Base-by-base conservation (phyloP, 2,797 vertebrate species). In the Sebastes hubbsi region DNA sequence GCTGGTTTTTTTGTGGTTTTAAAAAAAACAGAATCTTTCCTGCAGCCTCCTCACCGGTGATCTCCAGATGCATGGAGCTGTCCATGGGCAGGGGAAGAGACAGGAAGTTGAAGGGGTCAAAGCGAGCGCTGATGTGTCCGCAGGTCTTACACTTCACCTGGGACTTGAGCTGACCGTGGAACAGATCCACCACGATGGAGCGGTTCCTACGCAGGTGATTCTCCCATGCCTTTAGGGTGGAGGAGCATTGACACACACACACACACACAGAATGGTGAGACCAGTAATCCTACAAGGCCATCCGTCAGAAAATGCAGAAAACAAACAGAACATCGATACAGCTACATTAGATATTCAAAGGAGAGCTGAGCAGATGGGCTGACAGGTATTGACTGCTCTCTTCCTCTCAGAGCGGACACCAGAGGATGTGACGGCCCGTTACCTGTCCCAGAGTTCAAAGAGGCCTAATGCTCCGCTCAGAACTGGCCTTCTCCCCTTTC, bases 131-230 rank as follows among this genome's bases (percentile, higher is more conserved):
- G 91, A 99, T 97, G 91, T 99, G 99, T 16, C 98, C 98, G 36
- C 99, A 99, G 8, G 97, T 99, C 94, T 99, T 99, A 85, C 99
- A 99, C 92, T 98, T 99, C 25, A 99, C 99, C 95, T 99, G 98
- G 58, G 98, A 99, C 91, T 98, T 97, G 77, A 99, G 96, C 91
- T 99, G 99, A 29, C 99, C 99, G 2, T 99, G 98, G 93, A 99
- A 99, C 87, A 99, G 94, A 88, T 99, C 99, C 55, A 99, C 99
- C 67, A 99, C 97, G 13, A 99, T 99, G 55, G 99, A 99, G 83
- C 96, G 97, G 91, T 99, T 99, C 91, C 99, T 97, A 70, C 98
- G 96, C 83, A 99, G 93, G 89, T 99, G 99, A 89, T 99, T 99
- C 88, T 99, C 99, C 98, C 98, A 99, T 2, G 99, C 99, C 99